A percentile compares a stretch with the other conserved stretches of the same genome.
Evolutionary conservation across 2,888 invertebrate species (phyloP).

Genomic region (Aphelenchoides bicaudatus): DNA sequence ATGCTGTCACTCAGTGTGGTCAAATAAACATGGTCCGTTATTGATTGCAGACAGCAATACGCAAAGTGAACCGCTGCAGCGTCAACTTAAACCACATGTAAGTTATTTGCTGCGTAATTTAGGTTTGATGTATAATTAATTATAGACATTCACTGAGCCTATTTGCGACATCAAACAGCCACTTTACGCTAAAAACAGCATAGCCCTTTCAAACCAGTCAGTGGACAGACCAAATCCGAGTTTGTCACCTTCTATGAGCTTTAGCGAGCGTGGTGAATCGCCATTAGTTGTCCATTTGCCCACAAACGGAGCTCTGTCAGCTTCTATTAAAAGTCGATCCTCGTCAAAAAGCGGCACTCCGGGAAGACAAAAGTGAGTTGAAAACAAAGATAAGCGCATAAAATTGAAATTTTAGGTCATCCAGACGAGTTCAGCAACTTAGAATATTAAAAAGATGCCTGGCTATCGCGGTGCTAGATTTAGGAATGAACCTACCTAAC

Average conservation of each 20-base stretch:
- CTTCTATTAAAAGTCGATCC: slow-evolving; percentile 2
- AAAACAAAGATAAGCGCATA: background rate
- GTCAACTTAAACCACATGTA: slow-evolving; percentile 5
- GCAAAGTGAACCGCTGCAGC: background rate
- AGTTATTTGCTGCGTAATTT: too few relatives aligned
- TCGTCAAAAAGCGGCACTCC: background rate
- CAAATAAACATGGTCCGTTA: background rate
- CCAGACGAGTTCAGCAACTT: slow-evolving; percentile 40
- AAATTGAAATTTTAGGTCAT: background rate
- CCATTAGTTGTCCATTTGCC: background rate
- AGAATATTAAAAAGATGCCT: slow-evolving; percentile 48
- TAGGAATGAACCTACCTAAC: slow-evolving; percentile 55
- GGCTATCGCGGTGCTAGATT: slow-evolving; percentile 50
- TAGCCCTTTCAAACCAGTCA: slow-evolving; percentile 7
- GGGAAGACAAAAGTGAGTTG: slow-evolving; percentile 10
- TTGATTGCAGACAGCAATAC: background rate
- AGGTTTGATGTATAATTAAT: too few relatives aligned
- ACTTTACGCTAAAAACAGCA: slow-evolving; percentile 6
- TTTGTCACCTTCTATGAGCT: slow-evolving; percentile 8
- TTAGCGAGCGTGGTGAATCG: slow-evolving; percentile 8
- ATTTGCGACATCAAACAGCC: slow-evolving; percentile 8
- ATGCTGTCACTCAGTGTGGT: slow-evolving; percentile 36
- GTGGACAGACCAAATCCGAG: background rate
- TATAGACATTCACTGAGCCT: slow-evolving; percentile 4
- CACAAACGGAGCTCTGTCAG: background rate